Evolutionary conservation across 2,888 invertebrate genomes (phyloP).

Genomic region (Coleophora flavipennella): DNA sequence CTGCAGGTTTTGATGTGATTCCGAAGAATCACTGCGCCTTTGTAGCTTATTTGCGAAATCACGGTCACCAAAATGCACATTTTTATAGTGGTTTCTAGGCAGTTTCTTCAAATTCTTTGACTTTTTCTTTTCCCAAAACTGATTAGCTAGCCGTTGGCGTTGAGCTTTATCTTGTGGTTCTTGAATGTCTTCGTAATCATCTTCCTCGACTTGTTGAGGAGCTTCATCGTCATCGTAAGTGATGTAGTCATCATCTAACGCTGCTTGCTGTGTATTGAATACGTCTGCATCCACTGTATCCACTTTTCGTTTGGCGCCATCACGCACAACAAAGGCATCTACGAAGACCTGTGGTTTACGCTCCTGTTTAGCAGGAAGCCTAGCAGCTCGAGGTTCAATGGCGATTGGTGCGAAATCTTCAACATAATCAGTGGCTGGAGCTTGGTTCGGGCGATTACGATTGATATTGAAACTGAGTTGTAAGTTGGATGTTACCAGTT

Average conservation of each 20-base stretch:
- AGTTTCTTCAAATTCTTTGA: conserved; percentile 25
- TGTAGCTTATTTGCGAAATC: conserved; percentile 32
- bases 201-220: conserved; percentile 29
- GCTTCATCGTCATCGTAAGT: conserved; percentile 39
- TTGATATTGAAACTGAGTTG: conserved; percentile 56
- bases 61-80: conserved; percentile 60
- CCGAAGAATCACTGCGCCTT: conserved; percentile 16
- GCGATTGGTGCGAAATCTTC: conserved; percentile 32
- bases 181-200: conserved; percentile 57
- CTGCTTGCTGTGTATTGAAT: conserved; percentile 24
- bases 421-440: conserved; percentile 15
- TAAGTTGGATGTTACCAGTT: conserved; percentile 53
- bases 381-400: conserved; percentile 51
- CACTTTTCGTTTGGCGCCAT: conserved; percentile 55
- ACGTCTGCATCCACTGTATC: conserved; percentile 48
- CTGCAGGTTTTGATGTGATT: conserved; percentile 34
- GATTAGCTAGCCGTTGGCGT: conserved; percentile 47
- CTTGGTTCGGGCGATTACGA: conserved; percentile 32
- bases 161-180: conserved; percentile 52
- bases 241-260: conserved; percentile 39
- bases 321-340: conserved; percentile 57
- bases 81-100: conserved; percentile 45
- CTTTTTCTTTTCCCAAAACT: conserved; percentile 55
- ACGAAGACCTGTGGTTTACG: conserved; percentile 55
- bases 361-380: conserved; percentile 37